Conservation (phyloP, 2,113 vertebrate genomes). For the Poicephalus gulielmi region DNA sequence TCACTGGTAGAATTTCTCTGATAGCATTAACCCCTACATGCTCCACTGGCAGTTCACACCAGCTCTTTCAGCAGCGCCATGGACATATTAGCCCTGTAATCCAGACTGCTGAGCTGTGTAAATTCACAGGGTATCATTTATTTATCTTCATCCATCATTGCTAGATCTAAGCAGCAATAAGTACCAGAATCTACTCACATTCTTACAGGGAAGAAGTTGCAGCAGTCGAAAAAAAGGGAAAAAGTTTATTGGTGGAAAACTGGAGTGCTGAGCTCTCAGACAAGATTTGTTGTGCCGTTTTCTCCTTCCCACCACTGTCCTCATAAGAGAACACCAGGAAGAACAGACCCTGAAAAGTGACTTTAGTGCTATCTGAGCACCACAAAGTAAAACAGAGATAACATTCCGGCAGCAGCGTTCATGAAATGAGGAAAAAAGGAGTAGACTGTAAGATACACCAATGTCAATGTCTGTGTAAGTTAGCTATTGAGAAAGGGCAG, state of each 20-base stretch:
- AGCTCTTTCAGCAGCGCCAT: background rate
- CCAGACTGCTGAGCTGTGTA: background rate
- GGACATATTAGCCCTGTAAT: background rate
- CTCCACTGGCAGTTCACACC: background rate
- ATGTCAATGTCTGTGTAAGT: background rate
- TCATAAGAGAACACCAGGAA: background rate
- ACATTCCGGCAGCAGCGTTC: background rate
- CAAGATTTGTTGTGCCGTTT: background rate
- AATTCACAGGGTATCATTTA: background rate
- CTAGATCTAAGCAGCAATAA: background rate
- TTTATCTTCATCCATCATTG: background rate
- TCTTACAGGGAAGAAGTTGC: background rate
- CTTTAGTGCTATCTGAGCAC: background rate
- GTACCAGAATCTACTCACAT: background rate
- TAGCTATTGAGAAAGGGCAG: background rate
- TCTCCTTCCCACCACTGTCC: background rate
- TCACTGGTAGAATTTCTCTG: background rate
- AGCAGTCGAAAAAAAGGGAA: background rate
- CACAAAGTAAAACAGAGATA: background rate
- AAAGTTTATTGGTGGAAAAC: background rate
- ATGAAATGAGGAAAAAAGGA: background rate
- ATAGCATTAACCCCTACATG: background rate
- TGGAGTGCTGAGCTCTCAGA: background rate
- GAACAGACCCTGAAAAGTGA: background rate
- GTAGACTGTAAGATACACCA: background rate